These are phyloP conservation scores for Astreopora myriophthalma DNA, from an alignment of 64 coral and sea anemone species.

Conservation along the genomic window DNA sequence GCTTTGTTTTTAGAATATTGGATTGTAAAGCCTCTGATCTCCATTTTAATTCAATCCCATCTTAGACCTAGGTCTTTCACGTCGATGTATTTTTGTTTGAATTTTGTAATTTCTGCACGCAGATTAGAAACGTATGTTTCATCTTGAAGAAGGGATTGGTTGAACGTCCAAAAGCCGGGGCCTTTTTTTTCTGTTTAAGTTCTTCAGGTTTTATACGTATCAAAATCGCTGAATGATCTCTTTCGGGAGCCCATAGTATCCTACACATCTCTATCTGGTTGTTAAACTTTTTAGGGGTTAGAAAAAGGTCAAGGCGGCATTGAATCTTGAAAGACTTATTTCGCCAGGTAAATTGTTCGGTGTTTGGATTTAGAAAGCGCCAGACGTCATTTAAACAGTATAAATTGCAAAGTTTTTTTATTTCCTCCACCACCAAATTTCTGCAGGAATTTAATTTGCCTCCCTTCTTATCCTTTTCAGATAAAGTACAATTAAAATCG, in stretches of 20 bases:
- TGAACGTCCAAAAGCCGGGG: constrained; percentile 42
- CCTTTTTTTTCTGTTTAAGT: neutral
- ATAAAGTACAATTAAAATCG: neutral
- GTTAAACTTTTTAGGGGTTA: neutral
- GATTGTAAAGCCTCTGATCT: neutral
- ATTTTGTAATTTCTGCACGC: neutral
- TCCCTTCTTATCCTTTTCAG: neutral
- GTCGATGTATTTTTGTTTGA: neutral
- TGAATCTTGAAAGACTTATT: neutral
- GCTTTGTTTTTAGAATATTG: neutral
- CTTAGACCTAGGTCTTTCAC: neutral
- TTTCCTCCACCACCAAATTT: neutral
- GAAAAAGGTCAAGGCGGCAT: constrained; percentile 14
- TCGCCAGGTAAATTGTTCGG: constrained; percentile 14
- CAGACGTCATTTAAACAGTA: neutral
- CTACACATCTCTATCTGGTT: neutral
- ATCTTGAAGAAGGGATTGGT: constrained; percentile 4
- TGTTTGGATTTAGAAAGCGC: neutral
- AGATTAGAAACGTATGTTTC: neutral
- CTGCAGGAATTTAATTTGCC: neutral
- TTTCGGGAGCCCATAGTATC: neutral
- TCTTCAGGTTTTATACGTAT: neutral
- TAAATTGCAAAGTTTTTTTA: neutral
- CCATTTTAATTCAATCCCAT: constrained; percentile 37
- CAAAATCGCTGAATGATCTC: constrained; percentile 10